Conservation (phyloP, 2,113 vertebrate species). For the Oncorhynchus kisutch region DNA sequence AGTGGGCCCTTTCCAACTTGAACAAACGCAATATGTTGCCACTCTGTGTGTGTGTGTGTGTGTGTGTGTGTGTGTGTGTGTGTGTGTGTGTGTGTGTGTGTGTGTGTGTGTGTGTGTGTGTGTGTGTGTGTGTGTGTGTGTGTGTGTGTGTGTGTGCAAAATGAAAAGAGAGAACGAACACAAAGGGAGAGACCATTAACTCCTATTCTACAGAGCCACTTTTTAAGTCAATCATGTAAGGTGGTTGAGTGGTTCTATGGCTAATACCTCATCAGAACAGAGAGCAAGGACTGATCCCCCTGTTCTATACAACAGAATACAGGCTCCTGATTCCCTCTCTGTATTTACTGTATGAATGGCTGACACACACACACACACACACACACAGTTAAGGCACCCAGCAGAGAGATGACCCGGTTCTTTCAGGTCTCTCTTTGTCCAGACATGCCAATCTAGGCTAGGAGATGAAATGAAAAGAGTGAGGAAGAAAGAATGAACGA, state of each 20-base stretch:
- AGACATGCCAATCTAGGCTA: conserved; percentile 6
- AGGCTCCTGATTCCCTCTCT: conserved; percentile 1
- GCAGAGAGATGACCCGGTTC: no score
- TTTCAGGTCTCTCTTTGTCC: not conserved
- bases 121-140: no score
- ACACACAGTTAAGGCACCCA: not conserved
- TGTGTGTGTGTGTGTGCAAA: no score
- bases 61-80: no score
- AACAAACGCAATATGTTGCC: no score
- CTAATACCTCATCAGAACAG: not conserved
- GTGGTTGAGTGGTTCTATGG: not conserved
- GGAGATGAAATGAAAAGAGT: not conserved
- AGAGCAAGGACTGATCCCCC: not conserved
- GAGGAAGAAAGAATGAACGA: not conserved
- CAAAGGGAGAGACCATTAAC: not conserved
- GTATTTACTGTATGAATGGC: not conserved
- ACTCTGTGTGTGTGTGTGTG: no score
- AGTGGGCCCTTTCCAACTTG: not conserved
- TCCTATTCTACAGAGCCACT: not conserved
- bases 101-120: no score
- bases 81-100: no score
- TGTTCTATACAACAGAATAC: not conserved
- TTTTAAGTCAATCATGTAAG: not conserved
- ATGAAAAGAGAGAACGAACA: not conserved
- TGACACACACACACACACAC: not conserved